A percentile compares a stretch with the other conserved stretches of the same genome.
These are phyloP conservation scores for Ctenopoma kingsleyae DNA, from an alignment of 2,797 vertebrate species.

Conservation along the genomic window DNA sequence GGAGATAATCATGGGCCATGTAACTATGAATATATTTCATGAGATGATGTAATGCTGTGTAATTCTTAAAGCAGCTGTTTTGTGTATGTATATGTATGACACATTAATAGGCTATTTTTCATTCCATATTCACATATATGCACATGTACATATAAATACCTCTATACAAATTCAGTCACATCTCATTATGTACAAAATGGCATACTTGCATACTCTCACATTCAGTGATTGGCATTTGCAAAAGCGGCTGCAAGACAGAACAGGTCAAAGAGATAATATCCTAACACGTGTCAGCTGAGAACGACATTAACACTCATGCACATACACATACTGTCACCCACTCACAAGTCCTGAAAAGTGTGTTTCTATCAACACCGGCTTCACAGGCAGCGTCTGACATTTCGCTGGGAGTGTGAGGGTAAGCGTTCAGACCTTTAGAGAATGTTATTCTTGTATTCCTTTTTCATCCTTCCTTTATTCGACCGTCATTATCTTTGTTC, in stretches of 20 bases:
- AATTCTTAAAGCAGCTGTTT: conserved; percentile 1
- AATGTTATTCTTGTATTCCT: conserved; percentile 65
- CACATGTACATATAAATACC: neutral
- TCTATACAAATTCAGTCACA: conserved; percentile 7
- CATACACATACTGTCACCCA: conserved; percentile 25
- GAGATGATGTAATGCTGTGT: conserved; percentile 2
- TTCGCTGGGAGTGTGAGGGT: conserved; percentile 65
- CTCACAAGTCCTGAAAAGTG: conserved; percentile 47
- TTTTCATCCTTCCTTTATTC: conserved; percentile 56
- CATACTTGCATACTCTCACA: conserved; percentile 16
- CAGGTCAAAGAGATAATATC: conserved; percentile 51
- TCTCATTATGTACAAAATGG: neutral
- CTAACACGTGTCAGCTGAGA: conserved; percentile 41
- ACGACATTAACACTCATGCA: conserved; percentile 21
- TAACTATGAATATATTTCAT: conserved; percentile 2
- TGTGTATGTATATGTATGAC: neutral
- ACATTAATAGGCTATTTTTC: conserved; percentile 7
- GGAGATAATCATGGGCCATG: conserved; percentile 2
- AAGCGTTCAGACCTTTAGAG: conserved; percentile 79
- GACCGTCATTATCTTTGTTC: conserved; percentile 58
- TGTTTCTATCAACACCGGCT: conserved; percentile 60
- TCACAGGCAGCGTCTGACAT: conserved; percentile 71
- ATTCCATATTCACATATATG: neutral
- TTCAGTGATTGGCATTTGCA: conserved; percentile 53
- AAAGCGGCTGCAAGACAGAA: conserved; percentile 33